These are phyloP conservation scores for Agrypnus murinus DNA, from an alignment of 2,888 invertebrate genomes.

Conservation along the genomic window DNA sequence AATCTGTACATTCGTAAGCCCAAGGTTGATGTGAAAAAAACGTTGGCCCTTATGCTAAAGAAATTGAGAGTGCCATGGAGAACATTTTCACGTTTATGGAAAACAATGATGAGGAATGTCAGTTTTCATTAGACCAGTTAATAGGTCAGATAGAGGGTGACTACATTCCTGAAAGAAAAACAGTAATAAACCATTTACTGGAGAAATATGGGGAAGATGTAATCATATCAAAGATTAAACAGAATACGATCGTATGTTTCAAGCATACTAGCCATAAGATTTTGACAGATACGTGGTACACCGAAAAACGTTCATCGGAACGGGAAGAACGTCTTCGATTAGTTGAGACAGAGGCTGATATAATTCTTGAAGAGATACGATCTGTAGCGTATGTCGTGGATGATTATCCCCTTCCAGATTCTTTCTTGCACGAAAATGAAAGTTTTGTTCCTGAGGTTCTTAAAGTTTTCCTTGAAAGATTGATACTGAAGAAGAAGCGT, in stretches of 20 bases:
- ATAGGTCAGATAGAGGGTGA: constrained; percentile 16
- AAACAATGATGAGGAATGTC: constrained; percentile 26
- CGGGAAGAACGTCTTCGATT: constrained; percentile 28
- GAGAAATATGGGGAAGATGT: constrained; percentile 24
- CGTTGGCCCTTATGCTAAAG: no score
- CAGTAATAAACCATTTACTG: no score
- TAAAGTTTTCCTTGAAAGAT: constrained; percentile 27
- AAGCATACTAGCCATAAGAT: constrained; percentile 29
- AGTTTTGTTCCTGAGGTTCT: no score
- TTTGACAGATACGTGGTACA: constrained; percentile 29
- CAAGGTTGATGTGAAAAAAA: no score
- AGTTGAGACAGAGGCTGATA: no score
- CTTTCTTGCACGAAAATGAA: constrained; percentile 24
- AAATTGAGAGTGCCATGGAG: no score
- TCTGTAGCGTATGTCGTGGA: no score
- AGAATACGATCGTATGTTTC: constrained; percentile 28
- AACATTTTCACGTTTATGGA: constrained; percentile 34
- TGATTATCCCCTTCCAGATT: constrained; percentile 31
- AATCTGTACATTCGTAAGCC: no score
- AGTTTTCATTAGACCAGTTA: constrained; percentile 21
- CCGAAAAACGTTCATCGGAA: constrained; percentile 27
- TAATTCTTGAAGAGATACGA: constrained; percentile 32
- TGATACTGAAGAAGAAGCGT: constrained; percentile 27
- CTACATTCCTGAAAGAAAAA: constrained; percentile 21
- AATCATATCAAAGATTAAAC: constrained; percentile 27